These are phyloP conservation scores for Chromoteleia sp. DNA, from an alignment of 2,888 invertebrate genomes.

Conservation along the genomic window DNA sequence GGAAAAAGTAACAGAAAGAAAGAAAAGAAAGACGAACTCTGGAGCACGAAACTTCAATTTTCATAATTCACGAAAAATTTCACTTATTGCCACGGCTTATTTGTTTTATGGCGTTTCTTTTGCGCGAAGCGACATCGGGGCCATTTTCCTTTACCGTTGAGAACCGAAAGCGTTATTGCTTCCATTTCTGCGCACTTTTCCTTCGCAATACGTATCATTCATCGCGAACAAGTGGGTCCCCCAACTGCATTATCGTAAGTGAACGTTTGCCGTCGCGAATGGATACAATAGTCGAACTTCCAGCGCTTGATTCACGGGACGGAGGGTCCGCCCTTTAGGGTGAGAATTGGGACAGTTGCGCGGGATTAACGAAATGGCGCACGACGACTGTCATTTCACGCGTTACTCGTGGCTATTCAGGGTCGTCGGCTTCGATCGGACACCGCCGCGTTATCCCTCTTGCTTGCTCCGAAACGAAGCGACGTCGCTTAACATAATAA, in stretches of 20 bases:
- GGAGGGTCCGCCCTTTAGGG: slow-evolving; percentile 49
- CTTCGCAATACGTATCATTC: slow-evolving; percentile 48
- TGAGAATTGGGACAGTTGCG: slow-evolving; percentile 62
- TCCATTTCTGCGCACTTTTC: slow-evolving; percentile 49
- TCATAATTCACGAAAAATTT: slow-evolving; percentile 44
- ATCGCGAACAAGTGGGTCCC: slow-evolving; percentile 53
- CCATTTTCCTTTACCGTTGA: slow-evolving; percentile 47
- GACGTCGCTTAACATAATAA: background rate
- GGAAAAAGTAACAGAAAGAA: too few species aligned
- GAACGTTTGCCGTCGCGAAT: slow-evolving; percentile 54
- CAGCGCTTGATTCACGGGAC: slow-evolving; percentile 50
- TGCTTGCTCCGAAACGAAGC: too few species aligned
- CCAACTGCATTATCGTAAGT: slow-evolving; percentile 59
- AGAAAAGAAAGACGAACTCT: too few species aligned
- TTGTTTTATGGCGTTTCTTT: slow-evolving; percentile 40
- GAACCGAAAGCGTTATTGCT: slow-evolving; percentile 55
- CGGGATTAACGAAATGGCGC: slow-evolving; percentile 55
- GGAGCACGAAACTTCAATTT: slow-evolving; percentile 26
- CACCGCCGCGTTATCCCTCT: too few species aligned
- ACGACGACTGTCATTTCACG: slow-evolving; percentile 30
- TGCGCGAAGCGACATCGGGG: slow-evolving; percentile 3
- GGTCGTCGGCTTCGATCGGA: too few species aligned
- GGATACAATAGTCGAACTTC: slow-evolving; percentile 54
- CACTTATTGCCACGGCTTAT: slow-evolving; percentile 25
- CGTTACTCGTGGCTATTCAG: slow-evolving; percentile 26